A percentile compares a stretch with the other conserved stretches of the same genome.
Evolutionary conservation across 2,113 vertebrate genomes (phyloP).

Genomic region (Eleginops maclovinus): DNA sequence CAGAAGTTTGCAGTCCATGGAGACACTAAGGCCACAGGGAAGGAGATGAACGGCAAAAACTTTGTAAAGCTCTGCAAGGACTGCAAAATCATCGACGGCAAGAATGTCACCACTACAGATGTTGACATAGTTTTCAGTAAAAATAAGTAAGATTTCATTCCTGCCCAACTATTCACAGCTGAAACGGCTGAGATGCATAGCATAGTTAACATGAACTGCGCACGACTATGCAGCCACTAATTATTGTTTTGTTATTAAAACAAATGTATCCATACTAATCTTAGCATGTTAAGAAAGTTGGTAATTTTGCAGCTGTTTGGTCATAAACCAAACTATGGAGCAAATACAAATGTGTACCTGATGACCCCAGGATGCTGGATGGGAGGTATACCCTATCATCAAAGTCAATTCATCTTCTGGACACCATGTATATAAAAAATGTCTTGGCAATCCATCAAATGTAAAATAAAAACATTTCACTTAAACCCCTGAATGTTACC

Average conservation of each 20-base stretch:
- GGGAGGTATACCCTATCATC: too few species aligned
- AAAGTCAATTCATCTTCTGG: background rate
- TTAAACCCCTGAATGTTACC: background rate
- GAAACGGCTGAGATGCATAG: background rate
- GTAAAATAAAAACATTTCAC: background rate
- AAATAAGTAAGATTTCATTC: slow-evolving; percentile 88
- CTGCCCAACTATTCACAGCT: background rate
- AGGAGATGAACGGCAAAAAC: slow-evolving; percentile 90
- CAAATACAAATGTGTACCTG: background rate
- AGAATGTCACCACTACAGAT: slow-evolving; percentile 87
- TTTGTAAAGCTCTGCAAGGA: slow-evolving; percentile 93
- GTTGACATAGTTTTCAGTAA: slow-evolving; percentile 92
- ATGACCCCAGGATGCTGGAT: background rate
- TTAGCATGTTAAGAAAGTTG: background rate
- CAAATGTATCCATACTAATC: background rate
- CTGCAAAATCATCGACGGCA: slow-evolving; percentile 88
- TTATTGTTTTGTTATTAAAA: background rate
- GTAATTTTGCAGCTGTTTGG: background rate
- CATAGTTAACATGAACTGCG: background rate
- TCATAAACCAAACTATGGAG: background rate
- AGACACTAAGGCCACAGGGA: slow-evolving; percentile 85
- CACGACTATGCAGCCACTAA: background rate
- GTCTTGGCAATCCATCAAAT: background rate
- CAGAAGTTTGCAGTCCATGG: slow-evolving; percentile 86
- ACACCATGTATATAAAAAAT: background rate